phyloP scores from a whole-genome alignment of 1,140 invertebrate species.

The Brachionus calyciflorus region DNA sequence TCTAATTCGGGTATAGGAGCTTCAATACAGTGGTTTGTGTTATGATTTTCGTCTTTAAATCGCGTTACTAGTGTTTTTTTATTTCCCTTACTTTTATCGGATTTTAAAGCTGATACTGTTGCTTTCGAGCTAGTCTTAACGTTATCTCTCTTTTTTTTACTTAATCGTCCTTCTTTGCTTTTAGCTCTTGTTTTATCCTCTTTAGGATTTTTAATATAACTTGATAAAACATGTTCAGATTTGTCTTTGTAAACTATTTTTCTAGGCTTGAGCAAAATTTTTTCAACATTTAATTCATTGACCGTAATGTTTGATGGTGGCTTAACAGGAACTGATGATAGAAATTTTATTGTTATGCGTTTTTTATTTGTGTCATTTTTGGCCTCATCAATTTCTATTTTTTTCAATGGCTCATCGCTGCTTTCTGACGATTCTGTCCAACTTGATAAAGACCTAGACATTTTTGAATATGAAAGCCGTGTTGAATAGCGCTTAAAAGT shows the following conservation, averaged over 20 bases:
- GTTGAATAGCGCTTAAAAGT: constrained; percentile 12
- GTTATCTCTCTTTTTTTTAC: background rate
- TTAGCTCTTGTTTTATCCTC: background rate
- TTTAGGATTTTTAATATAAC: background rate
- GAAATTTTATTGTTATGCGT: background rate
- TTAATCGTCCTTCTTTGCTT: no score
- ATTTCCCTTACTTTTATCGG: background rate
- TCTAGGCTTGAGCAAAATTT: background rate
- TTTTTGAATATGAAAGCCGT: background rate
- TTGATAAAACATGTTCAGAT: constrained; percentile 2
- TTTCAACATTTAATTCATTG: constrained; percentile 13
- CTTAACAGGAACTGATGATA: background rate
- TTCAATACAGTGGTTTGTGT: background rate
- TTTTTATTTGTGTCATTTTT: background rate
- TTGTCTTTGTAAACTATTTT: constrained; percentile 25
- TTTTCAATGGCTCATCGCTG: no score
- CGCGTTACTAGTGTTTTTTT: background rate
- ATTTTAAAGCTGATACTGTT: background rate
- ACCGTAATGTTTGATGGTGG: background rate
- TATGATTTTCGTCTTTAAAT: background rate
- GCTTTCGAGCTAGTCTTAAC: background rate
- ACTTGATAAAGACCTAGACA: background rate
- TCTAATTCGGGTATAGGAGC: constrained; percentile 6
- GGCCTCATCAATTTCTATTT: background rate
- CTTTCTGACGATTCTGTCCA: background rate